Conservation (phyloP, 2,888 invertebrate genomes). For the Trichacis sp. region DNA sequence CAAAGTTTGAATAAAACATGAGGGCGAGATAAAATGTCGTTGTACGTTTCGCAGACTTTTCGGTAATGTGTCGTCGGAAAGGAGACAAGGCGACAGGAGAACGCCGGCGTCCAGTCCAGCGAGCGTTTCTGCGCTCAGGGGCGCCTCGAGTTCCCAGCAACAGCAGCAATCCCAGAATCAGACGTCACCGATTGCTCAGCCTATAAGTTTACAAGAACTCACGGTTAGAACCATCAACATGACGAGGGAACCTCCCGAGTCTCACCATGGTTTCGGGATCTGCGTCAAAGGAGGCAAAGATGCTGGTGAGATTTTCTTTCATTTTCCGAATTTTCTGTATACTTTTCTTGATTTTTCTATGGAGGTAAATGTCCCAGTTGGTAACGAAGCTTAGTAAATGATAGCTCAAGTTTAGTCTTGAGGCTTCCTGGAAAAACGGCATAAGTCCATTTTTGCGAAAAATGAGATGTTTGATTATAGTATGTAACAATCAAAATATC, state of each 20-base stretch:
- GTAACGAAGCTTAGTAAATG: too few relatives aligned
- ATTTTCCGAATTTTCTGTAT: not conserved
- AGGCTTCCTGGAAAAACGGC: too few relatives aligned
- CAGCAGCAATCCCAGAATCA: constrained; percentile 60
- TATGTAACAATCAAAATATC: too few relatives aligned
- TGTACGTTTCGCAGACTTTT: constrained; percentile 61
- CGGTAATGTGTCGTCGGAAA: constrained; percentile 58
- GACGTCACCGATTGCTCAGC: constrained; percentile 69
- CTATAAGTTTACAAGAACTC: constrained; percentile 79
- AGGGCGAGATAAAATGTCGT: not conserved
- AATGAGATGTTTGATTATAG: too few relatives aligned
- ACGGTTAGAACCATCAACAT: constrained; percentile 87
- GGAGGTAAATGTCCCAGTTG: too few relatives aligned
- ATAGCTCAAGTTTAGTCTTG: too few relatives aligned
- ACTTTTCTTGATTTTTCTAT: not conserved
- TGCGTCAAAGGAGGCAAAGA: constrained; percentile 93
- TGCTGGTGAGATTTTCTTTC: constrained; percentile 74
- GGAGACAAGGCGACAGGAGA: constrained; percentile 75
- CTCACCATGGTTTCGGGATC: constrained; percentile 88
- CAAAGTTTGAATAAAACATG: not conserved
- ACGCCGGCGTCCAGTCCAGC: constrained; percentile 85
- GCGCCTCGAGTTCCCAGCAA: constrained; percentile 43
- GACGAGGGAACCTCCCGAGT: constrained; percentile 84
- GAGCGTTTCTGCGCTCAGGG: constrained; percentile 62
- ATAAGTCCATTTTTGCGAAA: too few relatives aligned